These are phyloP conservation scores for Poeciliopsis turneri DNA, from an alignment of 2,797 vertebrate species.

Conservation along the genomic window DNA sequence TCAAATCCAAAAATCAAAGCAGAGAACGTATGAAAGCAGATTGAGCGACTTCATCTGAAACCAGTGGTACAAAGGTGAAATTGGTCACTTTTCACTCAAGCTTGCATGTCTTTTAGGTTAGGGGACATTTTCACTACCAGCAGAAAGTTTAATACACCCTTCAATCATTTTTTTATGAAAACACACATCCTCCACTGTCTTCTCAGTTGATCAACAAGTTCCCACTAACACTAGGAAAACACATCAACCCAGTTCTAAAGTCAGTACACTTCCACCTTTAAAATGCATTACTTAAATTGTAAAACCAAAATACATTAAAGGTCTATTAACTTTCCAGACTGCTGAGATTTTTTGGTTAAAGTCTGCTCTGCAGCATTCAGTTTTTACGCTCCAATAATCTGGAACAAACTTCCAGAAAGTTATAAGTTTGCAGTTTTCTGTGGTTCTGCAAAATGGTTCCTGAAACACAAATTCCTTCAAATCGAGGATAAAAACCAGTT, in stretches of 20 bases:
- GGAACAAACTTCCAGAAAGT: too few relatives aligned
- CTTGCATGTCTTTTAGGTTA: slow-evolving; percentile 11
- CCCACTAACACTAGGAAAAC: not conserved
- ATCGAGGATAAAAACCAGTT: too few relatives aligned
- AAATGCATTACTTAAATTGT: too few relatives aligned
- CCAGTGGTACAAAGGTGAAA: not conserved
- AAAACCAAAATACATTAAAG: not conserved
- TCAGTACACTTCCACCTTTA: not conserved
- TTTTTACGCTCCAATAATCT: too few relatives aligned
- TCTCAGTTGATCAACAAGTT: not conserved
- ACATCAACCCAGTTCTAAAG: not conserved
- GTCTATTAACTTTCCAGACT: not conserved
- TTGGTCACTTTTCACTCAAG: slow-evolving; percentile 6
- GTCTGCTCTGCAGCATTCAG: too few relatives aligned
- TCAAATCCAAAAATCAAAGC: slow-evolving; percentile 12
- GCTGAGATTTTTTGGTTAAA: not conserved
- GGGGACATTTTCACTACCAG: not conserved
- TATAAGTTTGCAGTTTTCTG: too few relatives aligned
- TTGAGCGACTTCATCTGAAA: slow-evolving; percentile 7
- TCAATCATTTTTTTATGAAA: not conserved
- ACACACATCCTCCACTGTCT: not conserved
- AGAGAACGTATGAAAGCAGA: not conserved
- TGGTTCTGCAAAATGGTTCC: too few relatives aligned
- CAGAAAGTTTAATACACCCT: not conserved
- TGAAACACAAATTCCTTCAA: too few relatives aligned